Evolutionary conservation across 2,888 invertebrate genomes (phyloP).

Genomic region (Galerucella pusilla): DNA sequence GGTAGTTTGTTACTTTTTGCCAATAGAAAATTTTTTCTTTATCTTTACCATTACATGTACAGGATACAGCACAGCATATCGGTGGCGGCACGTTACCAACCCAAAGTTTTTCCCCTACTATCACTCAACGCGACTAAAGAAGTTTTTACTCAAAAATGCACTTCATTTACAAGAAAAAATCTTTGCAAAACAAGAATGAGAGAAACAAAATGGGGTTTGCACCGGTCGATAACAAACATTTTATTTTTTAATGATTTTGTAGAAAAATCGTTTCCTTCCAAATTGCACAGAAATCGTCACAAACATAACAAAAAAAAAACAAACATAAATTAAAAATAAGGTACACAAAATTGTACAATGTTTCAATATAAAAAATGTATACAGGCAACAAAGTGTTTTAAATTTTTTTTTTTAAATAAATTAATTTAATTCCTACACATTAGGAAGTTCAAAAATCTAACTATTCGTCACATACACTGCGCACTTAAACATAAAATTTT

Average conservation of each 20-base stretch:
- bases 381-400: conserved; percentile 51
- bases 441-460: conserved; percentile 43
- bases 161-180: conserved; percentile 25
- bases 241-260: conserved; percentile 38
- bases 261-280: conserved; percentile 42
- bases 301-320: conserved; percentile 46
- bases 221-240: conserved; percentile 53
- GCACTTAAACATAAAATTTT: conserved; percentile 57
- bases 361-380: conserved; percentile 46
- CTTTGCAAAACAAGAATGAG: conserved; percentile 46
- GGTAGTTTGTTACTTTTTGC: too few species aligned
- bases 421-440: conserved; percentile 36
- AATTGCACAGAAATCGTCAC: conserved; percentile 45
- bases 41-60: too few species aligned
- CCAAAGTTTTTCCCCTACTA: too few species aligned
- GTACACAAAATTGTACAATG: conserved; percentile 47
- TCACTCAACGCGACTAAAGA: too few species aligned
- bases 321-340: conserved; percentile 44
- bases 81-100: too few species aligned
- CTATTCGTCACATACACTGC: conserved; percentile 57
- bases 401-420: conserved; percentile 48
- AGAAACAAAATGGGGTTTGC: conserved; percentile 56
- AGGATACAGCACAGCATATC: too few species aligned
- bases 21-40: too few species aligned
- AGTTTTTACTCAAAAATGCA: background rate